Percentiles rank a stretch among this genome's conserved stretches.
phyloP scores from a whole-genome alignment of 2,888 invertebrate species.

The Anthophora plumipes region DNA sequence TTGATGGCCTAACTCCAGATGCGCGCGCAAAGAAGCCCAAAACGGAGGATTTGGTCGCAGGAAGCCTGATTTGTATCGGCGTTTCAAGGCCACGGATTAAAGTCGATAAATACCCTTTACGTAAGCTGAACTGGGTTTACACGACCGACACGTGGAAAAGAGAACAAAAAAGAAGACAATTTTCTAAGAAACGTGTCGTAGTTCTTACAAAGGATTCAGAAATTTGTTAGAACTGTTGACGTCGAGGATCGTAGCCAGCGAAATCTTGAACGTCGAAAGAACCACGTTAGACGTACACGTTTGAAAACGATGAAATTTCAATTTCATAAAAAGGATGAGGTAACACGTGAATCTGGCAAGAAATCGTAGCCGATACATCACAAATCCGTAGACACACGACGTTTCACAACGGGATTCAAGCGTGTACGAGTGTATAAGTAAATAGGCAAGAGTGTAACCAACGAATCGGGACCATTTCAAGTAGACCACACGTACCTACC shows the following conservation, averaged over 20 bases:
- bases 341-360: conserved; percentile 30
- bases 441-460: neutral
- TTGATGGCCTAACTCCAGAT: neutral
- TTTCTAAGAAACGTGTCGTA: too few species aligned
- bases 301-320: neutral
- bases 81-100: conserved; percentile 59
- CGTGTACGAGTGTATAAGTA: neutral
- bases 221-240: too few species aligned
- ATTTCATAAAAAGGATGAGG: neutral
- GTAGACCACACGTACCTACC: neutral
- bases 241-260: neutral
- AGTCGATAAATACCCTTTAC: conserved; percentile 49
- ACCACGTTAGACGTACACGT: conserved; percentile 31
- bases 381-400: neutral
- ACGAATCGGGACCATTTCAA: conserved; percentile 1
- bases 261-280: neutral
- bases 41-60: conserved; percentile 28
- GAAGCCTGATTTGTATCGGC: conserved; percentile 58
- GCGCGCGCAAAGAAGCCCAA: conserved; percentile 53
- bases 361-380: neutral
- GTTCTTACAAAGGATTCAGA: too few species aligned
- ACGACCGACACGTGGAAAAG: neutral
- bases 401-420: neutral
- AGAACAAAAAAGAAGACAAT: neutral
- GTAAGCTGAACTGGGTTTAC: conserved; percentile 31